phyloP scores from a whole-genome alignment of 2,888 invertebrate species.

The Zaprionus bogoriensis region DNA sequence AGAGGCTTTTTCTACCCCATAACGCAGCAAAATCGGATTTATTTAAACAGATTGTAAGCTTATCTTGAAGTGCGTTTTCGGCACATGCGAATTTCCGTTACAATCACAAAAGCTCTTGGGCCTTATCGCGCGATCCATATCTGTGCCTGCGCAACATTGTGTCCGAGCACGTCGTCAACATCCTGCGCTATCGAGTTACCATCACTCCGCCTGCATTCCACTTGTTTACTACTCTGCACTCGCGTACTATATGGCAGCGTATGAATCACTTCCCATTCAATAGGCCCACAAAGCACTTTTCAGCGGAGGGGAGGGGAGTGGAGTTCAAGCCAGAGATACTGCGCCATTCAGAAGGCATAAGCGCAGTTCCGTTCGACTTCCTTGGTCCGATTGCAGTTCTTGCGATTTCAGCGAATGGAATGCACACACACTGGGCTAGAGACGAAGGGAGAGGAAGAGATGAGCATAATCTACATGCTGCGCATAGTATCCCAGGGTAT shows the following conservation, averaged over 20 bases:
- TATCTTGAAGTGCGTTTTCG: no score
- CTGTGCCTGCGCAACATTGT: neutral
- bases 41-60: no score
- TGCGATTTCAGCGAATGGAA: conserved; percentile 4
- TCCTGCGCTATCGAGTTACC: conserved; percentile 44
- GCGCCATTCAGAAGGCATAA: conserved; percentile 16
- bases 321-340: neutral
- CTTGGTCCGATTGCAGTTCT: conserved; percentile 12
- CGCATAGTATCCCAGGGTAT: conserved; percentile 16
- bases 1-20: no score
- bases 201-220: neutral
- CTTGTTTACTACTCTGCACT: conserved; percentile 31
- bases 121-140: no score
- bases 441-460: neutral
- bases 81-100: no score
- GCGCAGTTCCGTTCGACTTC: neutral
- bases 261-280: conserved; percentile 35
- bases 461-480: neutral
- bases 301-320: neutral
- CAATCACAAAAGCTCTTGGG: no score
- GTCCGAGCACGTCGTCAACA: conserved; percentile 14
- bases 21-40: no score
- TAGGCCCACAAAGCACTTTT: conserved; percentile 33
- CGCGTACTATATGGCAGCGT: neutral
- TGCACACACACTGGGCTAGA: neutral